These are phyloP conservation scores for Palythoa heliodiscus DNA, from an alignment of 92 coral and sea anemone species.

Conservation along the genomic window DNA sequence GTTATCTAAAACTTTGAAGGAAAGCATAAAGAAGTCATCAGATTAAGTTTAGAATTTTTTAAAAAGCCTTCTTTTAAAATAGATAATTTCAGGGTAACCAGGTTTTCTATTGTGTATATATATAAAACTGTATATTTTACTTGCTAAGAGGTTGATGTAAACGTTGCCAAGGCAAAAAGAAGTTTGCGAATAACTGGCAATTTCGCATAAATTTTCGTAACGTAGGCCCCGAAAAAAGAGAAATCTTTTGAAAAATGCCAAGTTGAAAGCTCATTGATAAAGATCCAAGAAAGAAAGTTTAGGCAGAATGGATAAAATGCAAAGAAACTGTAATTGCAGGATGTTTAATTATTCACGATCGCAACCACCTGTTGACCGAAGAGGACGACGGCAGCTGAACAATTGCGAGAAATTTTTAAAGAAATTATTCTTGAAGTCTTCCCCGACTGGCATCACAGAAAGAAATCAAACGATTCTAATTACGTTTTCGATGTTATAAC, in stretches of 20 bases:
- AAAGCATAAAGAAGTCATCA: not conserved
- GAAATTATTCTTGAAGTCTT: not conserved
- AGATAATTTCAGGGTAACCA: too few relatives aligned
- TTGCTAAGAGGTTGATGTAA: conserved; percentile 6
- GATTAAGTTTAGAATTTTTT: not conserved
- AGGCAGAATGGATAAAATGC: conserved; percentile 21
- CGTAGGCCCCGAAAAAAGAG: not conserved
- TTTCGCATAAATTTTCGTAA: not conserved
- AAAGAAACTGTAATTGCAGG: conserved; percentile 34
- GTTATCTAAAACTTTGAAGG: not conserved
- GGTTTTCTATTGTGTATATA: conserved; percentile 30
- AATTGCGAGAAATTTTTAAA: conserved; percentile 16
- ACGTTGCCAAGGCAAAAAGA: conserved; percentile 23
- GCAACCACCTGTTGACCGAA: conserved; percentile 48
- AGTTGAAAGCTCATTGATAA: not conserved
- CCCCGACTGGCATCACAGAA: not conserved
- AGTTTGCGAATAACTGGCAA: too few relatives aligned
- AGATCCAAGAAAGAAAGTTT: not conserved
- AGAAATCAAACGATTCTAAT: not conserved
- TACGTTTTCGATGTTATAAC: not conserved
- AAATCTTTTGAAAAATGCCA: not conserved
- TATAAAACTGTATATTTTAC: conserved; percentile 41
- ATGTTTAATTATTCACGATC: conserved; percentile 42
- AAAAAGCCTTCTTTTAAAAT: not conserved
- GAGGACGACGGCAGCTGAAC: conserved; percentile 39